Evolutionary conservation across 92 coral and sea anemone species (phyloP).

Genomic region (Paragorgia papillata): DNA sequence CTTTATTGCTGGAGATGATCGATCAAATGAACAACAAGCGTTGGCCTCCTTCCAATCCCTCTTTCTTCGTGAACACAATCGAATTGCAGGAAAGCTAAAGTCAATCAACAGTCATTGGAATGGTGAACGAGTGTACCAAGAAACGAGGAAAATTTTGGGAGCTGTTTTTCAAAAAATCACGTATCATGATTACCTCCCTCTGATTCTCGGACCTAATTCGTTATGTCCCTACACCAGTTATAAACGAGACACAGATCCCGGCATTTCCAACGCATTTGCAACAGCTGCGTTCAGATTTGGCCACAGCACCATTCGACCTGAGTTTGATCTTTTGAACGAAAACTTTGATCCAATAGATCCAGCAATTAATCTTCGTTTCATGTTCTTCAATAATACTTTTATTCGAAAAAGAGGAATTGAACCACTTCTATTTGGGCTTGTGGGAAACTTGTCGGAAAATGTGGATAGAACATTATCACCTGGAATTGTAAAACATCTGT

Average conservation of each 20-base stretch:
- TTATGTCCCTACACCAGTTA: background rate
- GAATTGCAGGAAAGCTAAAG: background rate
- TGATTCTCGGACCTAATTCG: background rate
- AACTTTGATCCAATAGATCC: background rate
- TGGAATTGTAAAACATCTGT: background rate
- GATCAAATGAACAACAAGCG: slow-evolving; percentile 8
- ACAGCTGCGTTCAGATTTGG: slow-evolving; percentile 34
- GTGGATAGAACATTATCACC: background rate
- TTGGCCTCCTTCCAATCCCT: slow-evolving; percentile 18
- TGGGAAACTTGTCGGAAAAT: background rate
- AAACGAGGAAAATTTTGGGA: slow-evolving; percentile 23
- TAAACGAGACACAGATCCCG: background rate
- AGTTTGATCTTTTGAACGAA: slow-evolving; percentile 3
- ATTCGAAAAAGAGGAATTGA: background rate
- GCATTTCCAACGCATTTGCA: slow-evolving; percentile 15
- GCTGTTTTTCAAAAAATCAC: slow-evolving; percentile 32
- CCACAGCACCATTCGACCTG: slow-evolving; percentile 21
- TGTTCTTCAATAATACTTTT: slow-evolving; percentile 36
- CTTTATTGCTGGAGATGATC: slow-evolving; percentile 34
- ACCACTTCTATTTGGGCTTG: background rate
- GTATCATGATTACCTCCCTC: slow-evolving; percentile 10
- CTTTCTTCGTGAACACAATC: slow-evolving; percentile 33
- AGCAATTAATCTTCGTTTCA: background rate
- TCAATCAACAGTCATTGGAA: background rate
- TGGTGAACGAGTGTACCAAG: slow-evolving; percentile 8